Percentiles rank a stretch among this genome's conserved stretches.
These are phyloP conservation scores for Mystacornis crossleyi DNA, from an alignment of 2,113 vertebrate genomes.

Conservation along the genomic window DNA sequence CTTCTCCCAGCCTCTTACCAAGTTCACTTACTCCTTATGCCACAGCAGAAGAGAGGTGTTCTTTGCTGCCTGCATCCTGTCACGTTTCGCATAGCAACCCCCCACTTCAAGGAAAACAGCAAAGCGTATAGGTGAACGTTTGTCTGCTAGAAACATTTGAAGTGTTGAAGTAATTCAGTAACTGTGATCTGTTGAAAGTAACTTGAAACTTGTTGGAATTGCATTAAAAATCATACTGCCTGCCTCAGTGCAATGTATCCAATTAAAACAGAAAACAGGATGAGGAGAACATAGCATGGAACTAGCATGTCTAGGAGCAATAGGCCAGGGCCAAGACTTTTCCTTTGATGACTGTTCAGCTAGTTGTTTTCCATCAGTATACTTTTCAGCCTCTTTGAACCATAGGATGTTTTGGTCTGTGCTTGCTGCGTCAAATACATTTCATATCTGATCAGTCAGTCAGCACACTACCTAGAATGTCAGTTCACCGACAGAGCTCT, in stretches of 20 bases:
- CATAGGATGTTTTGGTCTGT: neutral
- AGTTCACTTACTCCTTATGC: neutral
- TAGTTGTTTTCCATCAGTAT: conserved; percentile 35
- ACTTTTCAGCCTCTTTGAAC: conserved; percentile 42
- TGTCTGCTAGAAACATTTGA: conserved; percentile 11
- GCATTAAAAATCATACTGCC: neutral
- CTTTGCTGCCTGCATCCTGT: neutral
- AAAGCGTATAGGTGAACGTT: neutral
- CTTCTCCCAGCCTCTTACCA: neutral
- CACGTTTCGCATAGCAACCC: neutral
- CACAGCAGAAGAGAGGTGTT: neutral
- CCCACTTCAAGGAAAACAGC: neutral
- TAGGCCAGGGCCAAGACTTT: conserved; percentile 30
- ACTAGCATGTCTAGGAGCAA: conserved; percentile 10
- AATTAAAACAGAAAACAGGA: conserved; percentile 69
- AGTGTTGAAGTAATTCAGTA: conserved; percentile 16
- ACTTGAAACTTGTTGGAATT: conserved; percentile 40
- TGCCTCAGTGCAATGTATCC: neutral
- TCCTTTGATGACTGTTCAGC: conserved; percentile 56
- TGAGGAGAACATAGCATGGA: conserved; percentile 13
- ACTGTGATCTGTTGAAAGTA: conserved; percentile 43
- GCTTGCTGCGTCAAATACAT: neutral
- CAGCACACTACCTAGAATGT: neutral
- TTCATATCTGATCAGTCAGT: neutral
- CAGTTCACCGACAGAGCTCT: neutral